A percentile compares a stretch with the other conserved stretches of the same genome.
Evolutionary conservation across 1,140 invertebrate species (phyloP).

Genomic region (Cyclargus thomasi): DNA sequence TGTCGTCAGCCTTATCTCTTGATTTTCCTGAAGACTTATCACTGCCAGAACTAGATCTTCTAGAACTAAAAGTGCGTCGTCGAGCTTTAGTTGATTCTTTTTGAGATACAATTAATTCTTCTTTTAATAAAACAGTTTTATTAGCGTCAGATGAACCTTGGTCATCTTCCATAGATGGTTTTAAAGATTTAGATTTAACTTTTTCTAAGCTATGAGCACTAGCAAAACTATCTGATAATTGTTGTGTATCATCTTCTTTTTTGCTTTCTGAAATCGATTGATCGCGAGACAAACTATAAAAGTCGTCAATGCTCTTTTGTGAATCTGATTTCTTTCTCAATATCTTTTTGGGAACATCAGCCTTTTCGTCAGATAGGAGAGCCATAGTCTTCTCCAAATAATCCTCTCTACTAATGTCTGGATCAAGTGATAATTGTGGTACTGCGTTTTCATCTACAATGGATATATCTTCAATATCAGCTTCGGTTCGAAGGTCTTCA

Average conservation of each 20-base stretch:
- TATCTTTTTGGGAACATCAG: conserved; percentile 60
- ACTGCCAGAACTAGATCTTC: conserved; percentile 66
- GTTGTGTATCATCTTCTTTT: conserved; percentile 66
- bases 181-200: conserved; percentile 51
- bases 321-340: conserved; percentile 75
- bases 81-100: conserved; percentile 46
- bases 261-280: conserved; percentile 62
- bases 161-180: conserved; percentile 43
- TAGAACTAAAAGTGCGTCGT: conserved; percentile 55
- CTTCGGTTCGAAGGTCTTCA: conserved; percentile 88
- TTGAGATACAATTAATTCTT: conserved; percentile 46
- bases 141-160: conserved; percentile 46
- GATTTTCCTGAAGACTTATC: conserved; percentile 61
- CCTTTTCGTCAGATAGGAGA: conserved; percentile 50
- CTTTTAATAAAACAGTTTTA: conserved; percentile 49
- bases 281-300: conserved; percentile 75
- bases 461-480: conserved; percentile 89
- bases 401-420: conserved; percentile 52
- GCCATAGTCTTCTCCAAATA: conserved; percentile 64
- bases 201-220: conserved; percentile 77
- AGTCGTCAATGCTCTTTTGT: conserved; percentile 75
- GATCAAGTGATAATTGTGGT: conserved; percentile 58
- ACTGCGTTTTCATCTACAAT: conserved; percentile 80
- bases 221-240: conserved; percentile 76
- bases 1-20: conserved; percentile 45